These are phyloP conservation scores for Forbesichthys papilliferus DNA, from an alignment of 2,113 vertebrate species.

Conservation along the genomic window DNA sequence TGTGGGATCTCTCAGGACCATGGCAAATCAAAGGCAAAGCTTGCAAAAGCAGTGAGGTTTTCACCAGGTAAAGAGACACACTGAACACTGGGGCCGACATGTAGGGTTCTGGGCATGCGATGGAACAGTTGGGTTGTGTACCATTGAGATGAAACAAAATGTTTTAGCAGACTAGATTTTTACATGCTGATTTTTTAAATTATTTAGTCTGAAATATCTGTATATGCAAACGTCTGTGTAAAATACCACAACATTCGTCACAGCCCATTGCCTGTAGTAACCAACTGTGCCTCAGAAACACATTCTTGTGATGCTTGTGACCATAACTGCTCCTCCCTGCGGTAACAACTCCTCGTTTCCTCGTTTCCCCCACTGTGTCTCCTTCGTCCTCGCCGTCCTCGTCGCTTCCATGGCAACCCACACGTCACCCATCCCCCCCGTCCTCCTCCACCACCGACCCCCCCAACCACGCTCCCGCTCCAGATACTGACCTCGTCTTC, in stretches of 20 bases:
- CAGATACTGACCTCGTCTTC: slow-evolving; percentile 81
- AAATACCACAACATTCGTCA: too few species aligned
- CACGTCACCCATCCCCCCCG: not conserved
- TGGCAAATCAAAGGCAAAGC: too few species aligned
- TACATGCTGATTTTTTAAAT: not conserved
- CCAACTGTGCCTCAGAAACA: too few species aligned
- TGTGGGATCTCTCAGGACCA: too few species aligned
- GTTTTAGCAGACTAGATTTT: slow-evolving; percentile 18
- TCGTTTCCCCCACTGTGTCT: not conserved
- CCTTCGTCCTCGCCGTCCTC: not conserved
- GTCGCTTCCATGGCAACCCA: not conserved
- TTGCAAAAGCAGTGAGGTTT: too few species aligned
- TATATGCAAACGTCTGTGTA: not conserved
- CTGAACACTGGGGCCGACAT: not conserved
- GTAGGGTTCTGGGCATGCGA: not conserved
- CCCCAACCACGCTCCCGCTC: not conserved
- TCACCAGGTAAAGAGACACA: too few species aligned
- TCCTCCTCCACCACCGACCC: too few species aligned
- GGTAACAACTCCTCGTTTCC: not conserved
- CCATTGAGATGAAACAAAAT: not conserved
- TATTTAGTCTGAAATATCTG: not conserved
- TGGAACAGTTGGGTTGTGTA: too few species aligned
- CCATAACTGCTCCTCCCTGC: not conserved
- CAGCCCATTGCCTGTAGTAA: too few species aligned
- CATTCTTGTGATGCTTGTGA: too few species aligned